Conservation (phyloP, 2,888 invertebrate genomes). For the Cryptocheilus praepositus region DNA sequence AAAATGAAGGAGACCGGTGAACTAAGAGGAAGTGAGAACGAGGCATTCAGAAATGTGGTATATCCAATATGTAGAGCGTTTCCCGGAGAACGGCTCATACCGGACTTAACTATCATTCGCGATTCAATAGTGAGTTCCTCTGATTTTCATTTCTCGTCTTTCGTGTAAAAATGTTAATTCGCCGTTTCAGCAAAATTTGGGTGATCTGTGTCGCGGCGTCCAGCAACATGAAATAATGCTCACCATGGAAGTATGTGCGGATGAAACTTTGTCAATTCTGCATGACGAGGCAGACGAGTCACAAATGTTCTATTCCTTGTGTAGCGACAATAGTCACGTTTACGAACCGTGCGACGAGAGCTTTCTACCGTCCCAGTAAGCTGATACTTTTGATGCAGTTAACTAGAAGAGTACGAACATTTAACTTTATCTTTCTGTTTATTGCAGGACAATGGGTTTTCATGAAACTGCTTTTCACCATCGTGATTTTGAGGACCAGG, state of each 20-base stretch:
- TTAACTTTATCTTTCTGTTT: not conserved
- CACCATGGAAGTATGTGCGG: conserved; percentile 66
- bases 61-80: conserved; percentile 67
- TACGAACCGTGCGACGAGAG: conserved; percentile 64
- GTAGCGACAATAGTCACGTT: conserved; percentile 63
- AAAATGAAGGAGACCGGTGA: conserved; percentile 67
- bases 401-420: not conserved
- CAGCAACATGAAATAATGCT: conserved; percentile 68
- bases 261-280: conserved; percentile 68
- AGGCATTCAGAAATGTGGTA: conserved; percentile 64
- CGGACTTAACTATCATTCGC: conserved; percentile 63
- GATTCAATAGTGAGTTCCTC: conserved; percentile 65
- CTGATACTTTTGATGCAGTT: not conserved
- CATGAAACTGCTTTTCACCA: conserved; percentile 11
- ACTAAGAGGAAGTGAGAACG: conserved; percentile 59
- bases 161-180: conserved; percentile 1
- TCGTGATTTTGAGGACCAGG: conserved; percentile 39
- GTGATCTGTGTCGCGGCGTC: conserved; percentile 68
- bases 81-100: conserved; percentile 63
- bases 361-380: conserved; percentile 62
- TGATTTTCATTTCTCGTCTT: not conserved
- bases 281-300: conserved; percentile 69
- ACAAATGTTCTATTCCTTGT: conserved; percentile 69
- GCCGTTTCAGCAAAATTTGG: conserved; percentile 63
- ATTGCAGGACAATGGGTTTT: conserved; percentile 31